Base-by-base conservation (phyloP, 2,797 vertebrate genomes). In the Nyctalus aviator region DNA sequence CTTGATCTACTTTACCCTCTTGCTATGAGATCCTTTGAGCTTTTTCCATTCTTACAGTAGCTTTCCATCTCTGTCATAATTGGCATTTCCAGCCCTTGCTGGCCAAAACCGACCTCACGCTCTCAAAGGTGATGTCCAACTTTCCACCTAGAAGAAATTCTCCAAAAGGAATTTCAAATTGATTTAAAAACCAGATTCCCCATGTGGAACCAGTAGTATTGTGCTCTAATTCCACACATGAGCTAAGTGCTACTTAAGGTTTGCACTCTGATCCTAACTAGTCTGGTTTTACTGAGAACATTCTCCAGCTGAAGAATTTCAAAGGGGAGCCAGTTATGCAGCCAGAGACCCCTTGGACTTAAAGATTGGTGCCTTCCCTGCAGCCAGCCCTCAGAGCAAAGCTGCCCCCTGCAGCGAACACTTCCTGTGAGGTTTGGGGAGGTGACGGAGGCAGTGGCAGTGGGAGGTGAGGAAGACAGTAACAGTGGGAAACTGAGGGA, bases 221-320 rank as follows among this genome's bases (percentile, higher is more conserved):
- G 72, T 78, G 83, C 50, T 86, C 91, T 97, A 93, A 91, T 90
- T 94, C 20, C 44, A 64, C 79, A 89, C 93, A 64, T 96, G 97
- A 98, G 97, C 97, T 95, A 96, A 98, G 96, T 90, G 96, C 96
- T 84, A 95, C 62, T 96, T 94, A 87, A 96, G 92, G 91, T 71
- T 88, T 91, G 73, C 3, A 59, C 55, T 97, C 94, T 95, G 93
- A 91, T 93, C 0, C 27, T 53, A 18, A 0, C n/a, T 48, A 18
- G 91, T 48, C 96, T 97, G 94, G 93, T 59, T 92, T 82, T 94
- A 91, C 8, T 75, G 62, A 94, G 91, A 69, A 90, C 88, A 37
- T 84, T 94, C 92, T 81, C 88, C 78, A 62, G n/a, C 32, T 75
- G 57, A 76, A 88, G 81, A 81, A 84, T 71, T 88, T 86, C 73